Evolutionary conservation across 2,888 invertebrate species (phyloP).

Genomic region (Nezara viridula): DNA sequence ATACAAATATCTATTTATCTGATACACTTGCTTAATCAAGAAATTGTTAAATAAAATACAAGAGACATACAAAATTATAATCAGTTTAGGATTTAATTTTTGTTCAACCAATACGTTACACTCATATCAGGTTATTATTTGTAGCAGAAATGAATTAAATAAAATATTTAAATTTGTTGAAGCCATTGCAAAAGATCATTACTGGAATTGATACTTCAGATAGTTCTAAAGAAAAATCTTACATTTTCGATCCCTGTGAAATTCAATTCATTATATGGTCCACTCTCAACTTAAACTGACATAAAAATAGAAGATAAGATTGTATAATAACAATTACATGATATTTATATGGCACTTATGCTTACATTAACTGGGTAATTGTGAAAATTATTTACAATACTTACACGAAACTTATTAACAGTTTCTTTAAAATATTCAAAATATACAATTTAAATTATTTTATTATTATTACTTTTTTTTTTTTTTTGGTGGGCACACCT

Average conservation of each 20-base stretch:
- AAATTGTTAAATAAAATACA: too few species aligned
- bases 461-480: not conserved
- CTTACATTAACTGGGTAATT: not conserved
- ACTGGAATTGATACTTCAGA: too few species aligned
- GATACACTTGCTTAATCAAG: too few species aligned
- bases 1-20: too few species aligned
- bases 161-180: too few species aligned
- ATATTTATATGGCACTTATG: slow-evolving; percentile 9
- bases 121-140: too few species aligned
- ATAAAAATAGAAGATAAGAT: not conserved
- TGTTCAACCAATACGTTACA: too few species aligned
- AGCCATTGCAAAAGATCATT: too few species aligned
- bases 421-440: slow-evolving; percentile 1
- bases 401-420: not conserved
- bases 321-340: not conserved
- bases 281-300: not conserved
- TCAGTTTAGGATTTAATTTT: too few species aligned
- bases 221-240: not conserved
- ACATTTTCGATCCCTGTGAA: not conserved
- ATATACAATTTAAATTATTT: slow-evolving; percentile 29
- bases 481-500: slow-evolving; percentile 29
- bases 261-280: not conserved
- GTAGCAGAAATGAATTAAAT: too few species aligned
- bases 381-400: slow-evolving; percentile 6
- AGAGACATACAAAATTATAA: too few species aligned